Base-by-base conservation (phyloP, 2,888 invertebrate genomes). In the Drosophila neonasuta region DNA sequence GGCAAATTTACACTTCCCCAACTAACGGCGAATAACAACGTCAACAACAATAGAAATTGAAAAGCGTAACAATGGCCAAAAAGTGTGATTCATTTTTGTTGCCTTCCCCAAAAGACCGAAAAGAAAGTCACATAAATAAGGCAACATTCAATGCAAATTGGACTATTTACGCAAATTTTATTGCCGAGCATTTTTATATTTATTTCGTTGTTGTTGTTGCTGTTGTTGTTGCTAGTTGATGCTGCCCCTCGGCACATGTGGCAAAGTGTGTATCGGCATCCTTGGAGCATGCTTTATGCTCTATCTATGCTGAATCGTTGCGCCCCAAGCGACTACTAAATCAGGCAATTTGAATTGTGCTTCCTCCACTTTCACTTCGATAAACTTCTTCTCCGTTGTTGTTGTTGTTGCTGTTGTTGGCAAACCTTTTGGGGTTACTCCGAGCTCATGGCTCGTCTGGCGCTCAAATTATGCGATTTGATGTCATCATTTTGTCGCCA, bases 91-190 rank as follows among this genome's bases (percentile, higher is more conserved):
- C 77, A 77, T 73, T 77, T 74, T 64, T 60, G 63, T 60, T 49
- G 50, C 29, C 44, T 8, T n/a, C 42, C 44, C 44, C 54, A 36
- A 24, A 3, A 44, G 51, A 29, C 15, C 46, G 50, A 50, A 17
- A 56, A 59, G 50, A 58, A 62, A 67, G 75, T 74, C 56, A 67
- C 77, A 86, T 77, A 87, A 80, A 86, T 86, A 82, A 84, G 71
- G 86, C 80, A 80, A 68, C 75, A 75, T 80, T 79, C 84, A 82
- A 84, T 88, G 81, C 81, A 87, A 89, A 89, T 89, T 86, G 86
- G 80, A 81, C 86, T 87, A 88, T 89, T 89, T 89, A 89, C 88
- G 88, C 85, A 89, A 88, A 89, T 89, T 89, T 88, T 89, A 89
- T 89, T 88, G 80, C 88, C 87, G 75, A 76, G 74, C 75, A 86